Evolutionary conservation across 2,797 vertebrate genomes (phyloP).

Genomic region (Schizopygopsis pylzovi): DNA sequence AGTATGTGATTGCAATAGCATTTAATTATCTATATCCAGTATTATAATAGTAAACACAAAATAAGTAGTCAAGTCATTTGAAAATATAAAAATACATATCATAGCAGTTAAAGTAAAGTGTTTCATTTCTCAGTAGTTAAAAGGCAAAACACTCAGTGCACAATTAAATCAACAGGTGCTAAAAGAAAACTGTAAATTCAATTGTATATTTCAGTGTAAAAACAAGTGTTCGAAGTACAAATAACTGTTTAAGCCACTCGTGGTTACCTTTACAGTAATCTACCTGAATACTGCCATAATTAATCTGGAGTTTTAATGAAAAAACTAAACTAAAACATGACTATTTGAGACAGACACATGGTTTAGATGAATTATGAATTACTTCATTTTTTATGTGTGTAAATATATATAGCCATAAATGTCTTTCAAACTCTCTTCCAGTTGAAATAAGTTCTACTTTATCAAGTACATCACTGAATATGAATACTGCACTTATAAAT

Average conservation of each 20-base stretch:
- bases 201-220: background rate
- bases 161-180: background rate
- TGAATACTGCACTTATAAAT: background rate
- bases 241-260: background rate
- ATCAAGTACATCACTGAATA: background rate
- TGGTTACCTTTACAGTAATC: background rate
- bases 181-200: background rate
- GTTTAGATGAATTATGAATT: background rate
- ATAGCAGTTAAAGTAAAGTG: background rate
- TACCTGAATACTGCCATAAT: background rate
- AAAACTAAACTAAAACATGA: background rate
- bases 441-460: background rate
- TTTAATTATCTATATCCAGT: conserved; percentile 3
- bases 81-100: conserved; percentile 25
- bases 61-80: conserved; percentile 8
- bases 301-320: background rate
- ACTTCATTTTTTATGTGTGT: background rate
- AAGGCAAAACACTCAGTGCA: background rate
- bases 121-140: conserved; percentile 25
- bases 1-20: background rate
- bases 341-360: background rate
- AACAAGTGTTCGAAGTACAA: background rate
- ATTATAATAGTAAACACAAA: background rate
- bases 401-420: background rate
- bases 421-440: background rate